Conservation (phyloP, 2,888 invertebrate genomes). For the Xestia ashworthii region DNA sequence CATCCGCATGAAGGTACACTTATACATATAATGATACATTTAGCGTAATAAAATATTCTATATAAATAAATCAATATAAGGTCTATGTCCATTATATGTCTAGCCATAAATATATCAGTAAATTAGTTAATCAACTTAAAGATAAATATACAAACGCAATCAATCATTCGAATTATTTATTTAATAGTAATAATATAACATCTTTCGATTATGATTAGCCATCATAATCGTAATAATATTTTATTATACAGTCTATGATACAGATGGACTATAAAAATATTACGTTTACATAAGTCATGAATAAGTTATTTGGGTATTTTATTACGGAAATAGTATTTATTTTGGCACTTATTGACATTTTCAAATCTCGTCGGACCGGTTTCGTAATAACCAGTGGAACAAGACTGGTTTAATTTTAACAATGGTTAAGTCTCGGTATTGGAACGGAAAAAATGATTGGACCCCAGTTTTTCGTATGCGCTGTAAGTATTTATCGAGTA, state of each 20-base stretch:
- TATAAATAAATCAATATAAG: constrained; percentile 3
- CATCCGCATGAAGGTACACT: background rate
- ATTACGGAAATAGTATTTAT: constrained; percentile 65
- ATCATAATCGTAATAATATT: constrained; percentile 17
- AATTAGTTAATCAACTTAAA: constrained; percentile 15
- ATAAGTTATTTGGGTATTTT: constrained; percentile 50
- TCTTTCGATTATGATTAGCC: constrained; percentile 18
- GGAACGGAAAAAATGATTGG: constrained; percentile 57
- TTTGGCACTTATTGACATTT: constrained; percentile 67
- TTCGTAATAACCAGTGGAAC: constrained; percentile 57
- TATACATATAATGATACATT: background rate
- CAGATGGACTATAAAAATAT: constrained; percentile 17
- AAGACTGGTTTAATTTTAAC: constrained; percentile 52
- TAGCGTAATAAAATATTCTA: background rate
- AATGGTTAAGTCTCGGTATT: constrained; percentile 31
- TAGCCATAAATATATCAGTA: constrained; percentile 4
- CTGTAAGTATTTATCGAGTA: constrained; percentile 55
- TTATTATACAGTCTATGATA: constrained; percentile 22
- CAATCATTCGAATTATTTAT: constrained; percentile 33
- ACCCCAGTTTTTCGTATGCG: constrained; percentile 52
- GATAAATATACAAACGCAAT: constrained; percentile 9
- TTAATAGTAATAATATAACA: constrained; percentile 10
- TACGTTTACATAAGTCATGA: constrained; percentile 16
- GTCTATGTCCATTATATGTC: background rate
- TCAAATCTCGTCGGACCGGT: constrained; percentile 69